Conservation (phyloP, 2,113 vertebrate species). For the Pardalotus punctatus region DNA sequence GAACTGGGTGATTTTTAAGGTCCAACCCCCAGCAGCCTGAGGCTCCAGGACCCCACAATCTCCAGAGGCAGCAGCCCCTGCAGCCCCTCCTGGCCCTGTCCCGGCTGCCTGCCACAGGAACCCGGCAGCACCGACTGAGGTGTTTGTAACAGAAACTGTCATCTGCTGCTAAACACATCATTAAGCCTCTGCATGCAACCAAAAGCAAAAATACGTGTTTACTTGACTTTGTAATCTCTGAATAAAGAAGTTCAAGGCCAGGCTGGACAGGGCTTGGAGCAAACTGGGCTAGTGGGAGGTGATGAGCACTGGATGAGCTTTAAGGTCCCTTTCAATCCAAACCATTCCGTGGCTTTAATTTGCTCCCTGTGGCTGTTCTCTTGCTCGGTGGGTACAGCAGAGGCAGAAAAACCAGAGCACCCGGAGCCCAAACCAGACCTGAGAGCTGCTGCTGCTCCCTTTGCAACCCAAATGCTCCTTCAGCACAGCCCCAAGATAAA, state of each 20-base stretch:
- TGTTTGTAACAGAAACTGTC: neutral
- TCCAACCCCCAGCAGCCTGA: neutral
- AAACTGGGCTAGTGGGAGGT: neutral
- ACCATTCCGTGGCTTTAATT: neutral
- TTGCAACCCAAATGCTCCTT: neutral
- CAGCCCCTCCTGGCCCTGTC: neutral
- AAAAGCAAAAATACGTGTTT: neutral
- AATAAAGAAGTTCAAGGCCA: neutral
- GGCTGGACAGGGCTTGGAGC: neutral
- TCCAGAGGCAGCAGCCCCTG: neutral
- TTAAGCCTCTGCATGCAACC: neutral
- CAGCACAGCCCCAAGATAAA: neutral
- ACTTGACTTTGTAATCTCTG: neutral
- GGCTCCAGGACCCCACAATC: fast-evolving
- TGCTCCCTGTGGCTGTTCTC: neutral
- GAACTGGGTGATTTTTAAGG: no score
- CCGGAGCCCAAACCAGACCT: fast-evolving
- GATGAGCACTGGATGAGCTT: neutral
- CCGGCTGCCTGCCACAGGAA: neutral
- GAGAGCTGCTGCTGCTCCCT: neutral
- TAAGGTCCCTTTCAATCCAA: neutral
- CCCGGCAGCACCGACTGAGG: neutral
- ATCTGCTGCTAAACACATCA: neutral
- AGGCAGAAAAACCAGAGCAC: neutral
- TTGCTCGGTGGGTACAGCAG: neutral